Conservation (phyloP, 2,797 vertebrate species). For the Manis pentadactyla region DNA sequence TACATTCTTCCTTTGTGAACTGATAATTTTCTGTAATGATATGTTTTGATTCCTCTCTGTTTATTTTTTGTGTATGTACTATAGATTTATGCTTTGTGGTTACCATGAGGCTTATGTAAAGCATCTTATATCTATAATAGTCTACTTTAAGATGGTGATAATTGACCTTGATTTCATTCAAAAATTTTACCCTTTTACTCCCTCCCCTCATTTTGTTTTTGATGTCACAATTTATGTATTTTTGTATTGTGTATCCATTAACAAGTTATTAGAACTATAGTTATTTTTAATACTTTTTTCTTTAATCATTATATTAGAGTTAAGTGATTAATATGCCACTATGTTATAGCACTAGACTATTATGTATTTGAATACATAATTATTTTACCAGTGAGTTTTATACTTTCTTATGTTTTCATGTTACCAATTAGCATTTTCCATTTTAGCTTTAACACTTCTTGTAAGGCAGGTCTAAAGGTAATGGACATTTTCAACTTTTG, state of each 20-base stretch:
- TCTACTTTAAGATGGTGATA: background rate
- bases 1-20: background rate
- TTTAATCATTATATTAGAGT: background rate
- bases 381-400: background rate
- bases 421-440: background rate
- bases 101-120: background rate
- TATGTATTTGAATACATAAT: background rate
- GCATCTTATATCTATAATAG: background rate
- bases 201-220: background rate
- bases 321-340: background rate
- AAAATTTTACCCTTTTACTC: background rate
- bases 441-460: background rate
- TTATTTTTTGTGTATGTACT: background rate
- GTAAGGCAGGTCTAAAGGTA: background rate
- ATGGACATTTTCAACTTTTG: background rate
- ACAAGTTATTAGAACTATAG: background rate
- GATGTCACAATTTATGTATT: background rate
- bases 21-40: background rate
- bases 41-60: background rate
- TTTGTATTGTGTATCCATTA: background rate
- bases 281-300: background rate
- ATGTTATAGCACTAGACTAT: background rate
- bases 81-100: background rate
- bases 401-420: background rate
- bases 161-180: background rate